A percentile compares a stretch with the other conserved stretches of the same genome.
Conservation (phyloP, 2,113 vertebrate genomes). For the Uropsilus gracilis region DNA sequence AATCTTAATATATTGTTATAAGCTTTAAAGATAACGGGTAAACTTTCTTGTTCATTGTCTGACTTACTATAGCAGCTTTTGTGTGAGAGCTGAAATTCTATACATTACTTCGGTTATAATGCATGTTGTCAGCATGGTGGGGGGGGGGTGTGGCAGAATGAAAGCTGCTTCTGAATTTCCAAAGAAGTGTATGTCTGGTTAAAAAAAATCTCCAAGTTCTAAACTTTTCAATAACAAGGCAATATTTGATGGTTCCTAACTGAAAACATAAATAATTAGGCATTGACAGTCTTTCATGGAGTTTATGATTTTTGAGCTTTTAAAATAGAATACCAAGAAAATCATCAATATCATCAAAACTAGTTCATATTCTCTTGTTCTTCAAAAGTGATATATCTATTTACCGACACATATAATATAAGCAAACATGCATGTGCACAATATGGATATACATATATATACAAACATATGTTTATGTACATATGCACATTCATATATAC, state of each 20-base stretch:
- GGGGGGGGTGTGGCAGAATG: rapidly evolving
- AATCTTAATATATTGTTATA: background rate
- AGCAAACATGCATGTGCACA: background rate
- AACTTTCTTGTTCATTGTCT: background rate
- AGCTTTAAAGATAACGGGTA: background rate
- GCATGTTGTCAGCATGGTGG: background rate
- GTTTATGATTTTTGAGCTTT: conserved; percentile 16
- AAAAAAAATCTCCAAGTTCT: background rate
- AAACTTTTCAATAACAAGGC: background rate
- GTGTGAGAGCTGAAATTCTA: background rate
- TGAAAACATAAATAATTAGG: background rate
- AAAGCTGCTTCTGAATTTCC: background rate
- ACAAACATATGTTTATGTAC: background rate
- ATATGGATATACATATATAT: no score
- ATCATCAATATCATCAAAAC: background rate
- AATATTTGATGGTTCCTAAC: background rate
- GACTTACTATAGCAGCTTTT: background rate
- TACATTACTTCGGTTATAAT: background rate
- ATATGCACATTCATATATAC: no score
- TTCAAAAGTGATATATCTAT: background rate
- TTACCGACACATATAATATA: background rate
- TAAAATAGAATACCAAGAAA: background rate
- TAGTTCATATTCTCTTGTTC: background rate
- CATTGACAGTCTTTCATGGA: background rate
- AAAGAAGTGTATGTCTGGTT: background rate